Percentiles rank a stretch among this genome's conserved stretches.
phyloP scores from a whole-genome alignment of 2,113 vertebrate species.

The Suricata suricatta region DNA sequence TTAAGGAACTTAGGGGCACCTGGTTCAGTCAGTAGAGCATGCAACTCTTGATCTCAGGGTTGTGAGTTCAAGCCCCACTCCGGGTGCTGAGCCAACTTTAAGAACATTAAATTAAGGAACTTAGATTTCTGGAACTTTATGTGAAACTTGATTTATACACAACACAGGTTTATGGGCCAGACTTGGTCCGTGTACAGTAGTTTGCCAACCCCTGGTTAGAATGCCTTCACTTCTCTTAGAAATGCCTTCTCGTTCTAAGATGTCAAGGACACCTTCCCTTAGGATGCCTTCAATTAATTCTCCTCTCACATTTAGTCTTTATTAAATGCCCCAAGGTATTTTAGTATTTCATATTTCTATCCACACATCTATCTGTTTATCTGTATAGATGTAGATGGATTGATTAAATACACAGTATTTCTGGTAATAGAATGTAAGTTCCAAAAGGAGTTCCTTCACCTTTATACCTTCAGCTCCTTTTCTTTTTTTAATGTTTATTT shows the following conservation, averaged over 20 bases:
- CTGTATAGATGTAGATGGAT: background rate
- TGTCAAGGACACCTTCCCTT: background rate
- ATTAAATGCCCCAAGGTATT: background rate
- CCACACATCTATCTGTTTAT: background rate
- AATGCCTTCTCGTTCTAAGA: background rate
- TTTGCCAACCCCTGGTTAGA: background rate
- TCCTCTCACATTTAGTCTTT: background rate
- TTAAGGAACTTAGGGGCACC: background rate
- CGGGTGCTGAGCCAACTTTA: background rate
- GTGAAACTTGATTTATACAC: background rate
- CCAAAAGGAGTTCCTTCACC: background rate
- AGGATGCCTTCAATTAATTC: background rate
- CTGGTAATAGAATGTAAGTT: background rate
- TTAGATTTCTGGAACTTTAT: background rate
- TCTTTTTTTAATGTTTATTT: too few relatives aligned
- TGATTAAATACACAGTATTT: background rate
- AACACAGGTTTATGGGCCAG: background rate
- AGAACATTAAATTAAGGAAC: background rate
- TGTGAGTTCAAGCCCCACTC: background rate
- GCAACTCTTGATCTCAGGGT: background rate
- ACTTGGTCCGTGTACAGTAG: background rate
- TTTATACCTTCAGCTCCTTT: background rate
- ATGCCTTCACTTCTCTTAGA: background rate
- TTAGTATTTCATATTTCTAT: background rate
- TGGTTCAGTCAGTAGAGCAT: background rate